Evolutionary conservation across 2,113 vertebrate species (phyloP).

Genomic region (Pangasianodon gigas): DNA sequence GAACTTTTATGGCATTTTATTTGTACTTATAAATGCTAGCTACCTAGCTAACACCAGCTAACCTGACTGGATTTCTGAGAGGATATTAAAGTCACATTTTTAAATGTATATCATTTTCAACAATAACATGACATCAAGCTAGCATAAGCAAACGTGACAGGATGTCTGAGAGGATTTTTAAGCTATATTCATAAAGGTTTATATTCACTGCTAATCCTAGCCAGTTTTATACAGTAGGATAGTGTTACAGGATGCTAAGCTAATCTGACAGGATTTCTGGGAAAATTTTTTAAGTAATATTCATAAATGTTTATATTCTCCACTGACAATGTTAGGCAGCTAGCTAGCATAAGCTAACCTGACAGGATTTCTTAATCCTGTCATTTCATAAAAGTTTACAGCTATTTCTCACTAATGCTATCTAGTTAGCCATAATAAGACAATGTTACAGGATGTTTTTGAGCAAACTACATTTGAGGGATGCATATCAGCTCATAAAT

Average conservation of each 20-base stretch:
- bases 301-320: not conserved
- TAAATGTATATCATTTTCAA: too few relatives aligned
- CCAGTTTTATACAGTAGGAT: not conserved
- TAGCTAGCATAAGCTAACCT: not conserved
- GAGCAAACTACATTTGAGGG: not conserved
- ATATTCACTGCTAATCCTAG: not conserved
- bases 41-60: too few relatives aligned
- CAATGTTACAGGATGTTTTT: not conserved
- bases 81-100: not conserved
- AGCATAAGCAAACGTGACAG: not conserved
- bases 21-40: not conserved
- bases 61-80: not conserved
- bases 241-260: not conserved
- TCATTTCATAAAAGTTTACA: not conserved
- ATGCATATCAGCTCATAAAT: not conserved
- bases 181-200: not conserved
- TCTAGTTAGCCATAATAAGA: not conserved
- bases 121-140: not conserved
- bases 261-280: not conserved
- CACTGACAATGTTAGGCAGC: not conserved
- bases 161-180: not conserved
- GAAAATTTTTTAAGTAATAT: not conserved
- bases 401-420: not conserved
- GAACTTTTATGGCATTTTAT: not conserved
- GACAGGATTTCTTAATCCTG: not conserved